Conservation (phyloP, 2,113 vertebrate genomes). For the Rhea americana region DNA sequence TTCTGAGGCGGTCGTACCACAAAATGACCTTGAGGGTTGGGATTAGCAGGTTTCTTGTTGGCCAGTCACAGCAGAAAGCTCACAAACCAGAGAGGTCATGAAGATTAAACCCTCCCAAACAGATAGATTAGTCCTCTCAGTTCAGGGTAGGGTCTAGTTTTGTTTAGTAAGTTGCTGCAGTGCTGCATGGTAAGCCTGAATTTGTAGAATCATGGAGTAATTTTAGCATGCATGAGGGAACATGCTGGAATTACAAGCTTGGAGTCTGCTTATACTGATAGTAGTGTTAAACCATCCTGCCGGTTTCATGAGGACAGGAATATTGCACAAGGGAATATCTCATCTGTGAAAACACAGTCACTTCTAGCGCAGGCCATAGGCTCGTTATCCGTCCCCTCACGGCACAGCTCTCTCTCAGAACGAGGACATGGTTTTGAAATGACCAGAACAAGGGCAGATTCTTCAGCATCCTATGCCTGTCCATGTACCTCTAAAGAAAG, state of each 20-base stretch:
- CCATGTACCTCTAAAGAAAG: accelerated
- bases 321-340: neutral
- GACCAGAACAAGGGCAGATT: neutral
- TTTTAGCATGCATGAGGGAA: neutral
- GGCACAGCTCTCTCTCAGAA: neutral
- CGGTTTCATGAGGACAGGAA: neutral
- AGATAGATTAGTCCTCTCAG: neutral
- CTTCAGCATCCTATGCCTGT: neutral
- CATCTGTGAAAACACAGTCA: no score
- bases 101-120: neutral
- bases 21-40: neutral
- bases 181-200: neutral
- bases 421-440: neutral
- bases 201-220: neutral
- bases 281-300: neutral
- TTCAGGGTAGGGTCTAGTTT: neutral
- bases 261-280: neutral
- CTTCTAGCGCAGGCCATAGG: neutral
- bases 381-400: neutral
- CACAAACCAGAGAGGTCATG: neutral
- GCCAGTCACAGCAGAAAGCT: neutral
- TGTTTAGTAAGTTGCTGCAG: neutral
- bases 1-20: neutral
- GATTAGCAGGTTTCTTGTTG: neutral
- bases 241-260: neutral